These are phyloP conservation scores for Eupithecia centaureata DNA, from an alignment of 2,888 invertebrate genomes.

Conservation along the genomic window DNA sequence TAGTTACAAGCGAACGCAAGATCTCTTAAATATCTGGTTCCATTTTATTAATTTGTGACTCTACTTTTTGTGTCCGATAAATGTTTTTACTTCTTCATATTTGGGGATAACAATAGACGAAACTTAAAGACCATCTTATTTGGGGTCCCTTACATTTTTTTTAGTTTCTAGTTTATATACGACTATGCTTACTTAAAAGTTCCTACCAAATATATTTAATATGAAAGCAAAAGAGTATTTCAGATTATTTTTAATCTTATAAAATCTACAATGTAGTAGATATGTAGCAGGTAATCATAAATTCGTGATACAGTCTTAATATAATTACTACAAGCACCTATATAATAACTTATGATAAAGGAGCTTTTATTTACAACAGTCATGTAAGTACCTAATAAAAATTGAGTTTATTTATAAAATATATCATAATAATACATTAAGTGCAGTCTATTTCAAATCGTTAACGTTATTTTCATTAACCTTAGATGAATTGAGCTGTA, in stretches of 20 bases:
- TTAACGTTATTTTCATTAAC: background rate
- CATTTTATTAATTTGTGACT: too few relatives aligned
- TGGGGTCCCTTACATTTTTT: background rate
- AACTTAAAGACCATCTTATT: background rate
- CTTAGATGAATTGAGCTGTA: background rate
- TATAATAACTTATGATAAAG: slow-evolving; percentile 50
- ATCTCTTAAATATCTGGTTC: too few relatives aligned
- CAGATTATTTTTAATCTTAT: slow-evolving; percentile 14
- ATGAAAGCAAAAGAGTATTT: slow-evolving; percentile 1
- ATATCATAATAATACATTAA: background rate
- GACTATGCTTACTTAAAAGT: background rate
- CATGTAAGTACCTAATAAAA: background rate
- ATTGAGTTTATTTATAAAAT: too few relatives aligned
- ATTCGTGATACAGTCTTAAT: slow-evolving; percentile 81
- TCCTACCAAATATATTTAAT: background rate
- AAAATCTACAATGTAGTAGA: slow-evolving; percentile 35
- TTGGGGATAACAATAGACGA: background rate
- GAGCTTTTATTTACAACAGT: slow-evolving; percentile 40
- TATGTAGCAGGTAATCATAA: slow-evolving; percentile 61
- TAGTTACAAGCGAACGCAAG: too few relatives aligned
- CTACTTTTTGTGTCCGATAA: too few relatives aligned
- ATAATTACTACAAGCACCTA: slow-evolving; percentile 71
- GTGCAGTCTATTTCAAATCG: background rate
- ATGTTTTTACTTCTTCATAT: background rate
- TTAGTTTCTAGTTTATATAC: background rate